phyloP scores from a whole-genome alignment of 53 echinoderm and acorn worm genomes.

The Echinarachnius parma region DNA sequence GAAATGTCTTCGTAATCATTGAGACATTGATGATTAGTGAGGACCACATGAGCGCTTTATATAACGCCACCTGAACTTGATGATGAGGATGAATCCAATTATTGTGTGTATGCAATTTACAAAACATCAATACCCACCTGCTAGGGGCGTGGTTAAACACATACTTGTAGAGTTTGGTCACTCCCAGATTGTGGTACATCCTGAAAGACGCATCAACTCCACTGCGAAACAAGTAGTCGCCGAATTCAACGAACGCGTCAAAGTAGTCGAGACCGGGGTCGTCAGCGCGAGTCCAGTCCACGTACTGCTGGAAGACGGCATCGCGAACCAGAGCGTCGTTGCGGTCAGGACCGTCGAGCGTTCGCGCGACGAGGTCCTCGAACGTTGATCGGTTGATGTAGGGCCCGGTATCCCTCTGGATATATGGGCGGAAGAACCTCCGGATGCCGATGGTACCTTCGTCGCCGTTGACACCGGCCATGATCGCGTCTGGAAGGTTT shows the following conservation, averaged over 20 bases:
- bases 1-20: no score
- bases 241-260: slow-evolving; percentile 24
- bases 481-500: slow-evolving; percentile 34
- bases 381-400: slow-evolving; percentile 16
- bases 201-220: slow-evolving; percentile 11
- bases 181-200: background rate
- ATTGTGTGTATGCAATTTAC: no score
- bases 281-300: slow-evolving; percentile 58
- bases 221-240: slow-evolving; percentile 37
- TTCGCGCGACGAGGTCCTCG: background rate
- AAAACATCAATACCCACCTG: slow-evolving; percentile 16
- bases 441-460: slow-evolving; percentile 41
- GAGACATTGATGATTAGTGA: no score
- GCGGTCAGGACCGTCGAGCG: slow-evolving; percentile 16
- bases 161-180: slow-evolving; percentile 14
- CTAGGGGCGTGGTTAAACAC: slow-evolving; percentile 20
- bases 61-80: no score
- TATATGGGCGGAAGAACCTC: slow-evolving; percentile 6
- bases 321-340: background rate
- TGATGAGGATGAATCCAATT: no score
- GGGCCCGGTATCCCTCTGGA: slow-evolving; percentile 12
- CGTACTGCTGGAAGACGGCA: slow-evolving; percentile 40
- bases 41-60: no score
- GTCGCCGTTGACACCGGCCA: slow-evolving; percentile 55
- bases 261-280: slow-evolving; percentile 41